Evolutionary conservation across 2,797 vertebrate species (phyloP), one percentile per base, ranked within the genome.

Genomic region (Sebastes hubbsi): DNA sequence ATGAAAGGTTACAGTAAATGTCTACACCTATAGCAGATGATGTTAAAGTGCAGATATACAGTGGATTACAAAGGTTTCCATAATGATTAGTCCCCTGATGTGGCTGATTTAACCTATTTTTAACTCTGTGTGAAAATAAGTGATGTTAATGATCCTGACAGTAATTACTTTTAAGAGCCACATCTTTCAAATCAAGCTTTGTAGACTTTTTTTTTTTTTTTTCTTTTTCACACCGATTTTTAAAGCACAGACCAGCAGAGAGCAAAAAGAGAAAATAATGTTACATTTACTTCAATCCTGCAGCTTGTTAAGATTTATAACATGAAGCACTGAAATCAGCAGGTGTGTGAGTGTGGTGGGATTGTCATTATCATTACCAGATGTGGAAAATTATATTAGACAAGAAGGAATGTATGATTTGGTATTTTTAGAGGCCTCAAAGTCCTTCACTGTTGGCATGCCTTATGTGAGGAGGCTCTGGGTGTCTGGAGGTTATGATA

Each of bases 41-140:
- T 49, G 54, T n/a, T 71, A 24, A 72, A 4, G 16, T 63, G 34
- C 69, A 74, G 52, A 74, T 71, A 46, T 55, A 66, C n/a, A 55
- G 34, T 38, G 32, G 22, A 65, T 72, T 72, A 29, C 13, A 75
- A 75, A 82, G 3, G 52, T 85, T 82, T 77, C 49, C 60, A 80
- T 67, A 54, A 64, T 38, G 63, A 72, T 72, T 67, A 54, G 59
- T 75, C 60, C 55, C 29, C 38, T 67, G 22, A 69, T 58, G 66
- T 29, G 56, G 54, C 54, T 72, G 72, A 74, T 81, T 79, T 71
- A 80, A 68, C 58, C 52, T 66, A 25, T 75, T 77, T 68, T 81
- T 81, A 71, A 52, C 63, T 71, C 77, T 84, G 71, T 75, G 86
- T 70, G 38, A 42, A 42, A 84, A 74, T 72, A 86, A 88, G 72